Evolutionary conservation across 2,888 invertebrate genomes (phyloP).

Genomic region (Polia nebulosa): DNA sequence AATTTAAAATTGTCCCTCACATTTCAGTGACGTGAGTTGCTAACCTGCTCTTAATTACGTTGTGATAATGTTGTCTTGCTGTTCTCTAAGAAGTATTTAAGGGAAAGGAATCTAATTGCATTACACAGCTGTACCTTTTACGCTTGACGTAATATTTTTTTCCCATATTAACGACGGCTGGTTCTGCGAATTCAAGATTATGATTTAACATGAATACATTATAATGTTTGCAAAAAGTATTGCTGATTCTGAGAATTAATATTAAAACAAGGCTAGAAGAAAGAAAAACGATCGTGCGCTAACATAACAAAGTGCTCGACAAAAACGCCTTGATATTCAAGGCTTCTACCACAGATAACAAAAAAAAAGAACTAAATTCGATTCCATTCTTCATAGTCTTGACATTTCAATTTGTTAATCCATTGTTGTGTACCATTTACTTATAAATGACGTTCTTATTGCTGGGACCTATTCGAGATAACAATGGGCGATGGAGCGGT

Average conservation of each 20-base stretch:
- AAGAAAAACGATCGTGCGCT: conserved; percentile 9
- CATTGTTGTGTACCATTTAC: conserved; percentile 61
- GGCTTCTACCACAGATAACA: conserved; percentile 25
- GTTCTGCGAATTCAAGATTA: conserved; percentile 49
- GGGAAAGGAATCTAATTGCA: conserved; percentile 31
- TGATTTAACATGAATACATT: conserved; percentile 32
- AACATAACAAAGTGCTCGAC: conserved; percentile 31
- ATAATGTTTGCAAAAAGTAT: conserved; percentile 35
- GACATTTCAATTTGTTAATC: conserved; percentile 68
- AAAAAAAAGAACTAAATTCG: conserved; percentile 49
- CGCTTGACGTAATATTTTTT: conserved; percentile 31
- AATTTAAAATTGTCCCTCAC: conserved; percentile 1
- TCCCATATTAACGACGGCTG: conserved; percentile 17
- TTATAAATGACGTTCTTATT: conserved; percentile 53
- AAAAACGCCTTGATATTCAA: conserved; percentile 40
- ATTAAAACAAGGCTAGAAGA: conserved; percentile 23
- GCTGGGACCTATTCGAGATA: conserved; percentile 50
- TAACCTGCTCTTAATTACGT: background rate
- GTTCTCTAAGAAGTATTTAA: conserved; percentile 9
- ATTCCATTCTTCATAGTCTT: conserved; percentile 60
- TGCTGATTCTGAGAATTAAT: conserved; percentile 11
- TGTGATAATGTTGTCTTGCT: conserved; percentile 10
- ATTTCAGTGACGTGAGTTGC: background rate
- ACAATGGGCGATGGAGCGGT: conserved; percentile 56
- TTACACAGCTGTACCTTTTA: conserved; percentile 15